Evolutionary conservation across 2,888 invertebrate genomes (phyloP), one percentile per base, ranked within the genome.

Genomic region (Melikaiella ostensackeni): DNA sequence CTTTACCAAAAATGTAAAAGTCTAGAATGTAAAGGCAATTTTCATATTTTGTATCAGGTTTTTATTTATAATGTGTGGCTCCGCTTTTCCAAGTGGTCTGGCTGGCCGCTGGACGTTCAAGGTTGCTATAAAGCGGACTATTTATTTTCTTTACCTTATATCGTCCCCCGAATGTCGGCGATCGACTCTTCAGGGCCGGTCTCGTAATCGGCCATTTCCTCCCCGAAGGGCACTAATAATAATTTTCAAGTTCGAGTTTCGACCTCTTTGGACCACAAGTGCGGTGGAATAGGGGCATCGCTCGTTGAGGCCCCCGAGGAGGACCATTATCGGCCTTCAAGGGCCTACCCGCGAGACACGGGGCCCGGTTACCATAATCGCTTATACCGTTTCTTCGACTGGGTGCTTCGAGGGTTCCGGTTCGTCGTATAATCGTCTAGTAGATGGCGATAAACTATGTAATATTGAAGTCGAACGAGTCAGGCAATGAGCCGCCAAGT

Each of bases 271-370:
- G 27, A 70, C 70, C 70, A 30, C 46, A 50, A 79, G 50, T 79
- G 82, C 84, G 80, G 81, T 77, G 79, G 85, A 86, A 87, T 85
- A 83, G 84, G 85, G 86, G 86, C 87, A 86, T 86, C 87, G 86
- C 82, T 83, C 82, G 83, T 80, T 83, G 74, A 61, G 42, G 78
- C 75, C 79, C 82, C 83, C 76, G 78, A 81, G 81, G 84, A 50
- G 81, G 84, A 80, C 86, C 82, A 88, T 88, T 87, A 88, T 86
- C 88, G 88, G 87, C 86, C 86, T 87, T 87, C 86, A 87, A 88
- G 87, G 87, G 87, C 87, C 87, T 88, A 86, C 82, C 82, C 82
- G 82, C 82, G 82, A 82, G 81, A 78, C 80, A 78, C 78, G 81
- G 81, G 82, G 85, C 84, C 85, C 85, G 83, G 85, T 86, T 83